A percentile compares a stretch with the other conserved stretches of the same genome.
These are phyloP conservation scores for Tipula confusa DNA, from an alignment of 2,888 invertebrate species.

Conservation along the genomic window DNA sequence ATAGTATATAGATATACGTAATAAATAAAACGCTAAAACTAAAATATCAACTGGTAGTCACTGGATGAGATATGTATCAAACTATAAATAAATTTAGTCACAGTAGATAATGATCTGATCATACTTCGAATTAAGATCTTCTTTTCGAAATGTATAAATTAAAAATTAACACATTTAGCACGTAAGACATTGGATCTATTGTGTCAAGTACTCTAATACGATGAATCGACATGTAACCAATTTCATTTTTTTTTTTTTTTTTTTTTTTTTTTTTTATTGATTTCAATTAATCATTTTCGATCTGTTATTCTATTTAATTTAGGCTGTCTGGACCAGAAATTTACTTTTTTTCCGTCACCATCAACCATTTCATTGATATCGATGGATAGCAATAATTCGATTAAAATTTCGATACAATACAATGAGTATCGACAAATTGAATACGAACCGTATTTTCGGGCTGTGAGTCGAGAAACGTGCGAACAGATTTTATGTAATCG, in stretches of 20 bases:
- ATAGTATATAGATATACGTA: not conserved
- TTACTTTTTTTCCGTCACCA: not conserved
- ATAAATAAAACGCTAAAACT: not conserved
- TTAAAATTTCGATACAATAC: not conserved
- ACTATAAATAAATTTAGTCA: no score
- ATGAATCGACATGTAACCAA: not conserved
- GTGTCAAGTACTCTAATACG: not conserved
- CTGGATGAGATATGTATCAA: no score
- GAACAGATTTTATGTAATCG: constrained; percentile 43
- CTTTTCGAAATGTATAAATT: not conserved
- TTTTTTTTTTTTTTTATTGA: not conserved
- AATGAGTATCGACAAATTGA: constrained; percentile 40
- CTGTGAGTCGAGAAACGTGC: constrained; percentile 44
- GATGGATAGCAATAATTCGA: not conserved
- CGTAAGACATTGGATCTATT: not conserved
- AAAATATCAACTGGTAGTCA: not conserved
- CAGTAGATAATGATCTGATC: not conserved
- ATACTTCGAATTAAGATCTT: not conserved
- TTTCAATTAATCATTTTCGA: not conserved
- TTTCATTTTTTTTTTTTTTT: not conserved
- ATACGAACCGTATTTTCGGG: constrained; percentile 46
- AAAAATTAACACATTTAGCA: constrained; percentile 12
- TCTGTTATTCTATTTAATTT: not conserved
- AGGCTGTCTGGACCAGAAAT: not conserved
- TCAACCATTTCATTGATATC: not conserved